Base-by-base conservation (phyloP, 2,888 invertebrate genomes). In the Standfussiana lucernea region DNA sequence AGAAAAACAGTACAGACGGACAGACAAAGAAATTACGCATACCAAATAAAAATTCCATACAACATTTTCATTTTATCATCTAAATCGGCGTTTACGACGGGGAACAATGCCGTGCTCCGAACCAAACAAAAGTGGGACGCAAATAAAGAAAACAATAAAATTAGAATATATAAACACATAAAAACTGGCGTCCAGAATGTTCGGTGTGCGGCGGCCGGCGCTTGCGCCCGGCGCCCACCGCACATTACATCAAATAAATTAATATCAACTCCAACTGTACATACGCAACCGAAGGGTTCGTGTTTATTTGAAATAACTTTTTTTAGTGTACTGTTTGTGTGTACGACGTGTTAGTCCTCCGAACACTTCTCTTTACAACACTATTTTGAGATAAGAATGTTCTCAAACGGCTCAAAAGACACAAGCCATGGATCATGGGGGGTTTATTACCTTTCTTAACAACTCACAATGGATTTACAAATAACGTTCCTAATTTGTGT, bases 91-190 rank as follows among this genome's bases (percentile, higher is more conserved):
- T 96, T 96, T 96, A 96, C 96, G 96, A 96, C 92, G 92, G 91
- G 92, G 94, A 96, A 96, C 96, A 96, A 96, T 96, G 96, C 95
- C 94, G 94, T 92, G 94, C 94, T 92, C 93, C 93, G 95, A 94
- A 95, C 96, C 95, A 94, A 95, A 96, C 96, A 95, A 96, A 96
- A 96, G 96, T 96, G 96, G 96, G 94, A 95, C 96, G 96, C 96
- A 95, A 96, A 96, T 96, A 96, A 96, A 96, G 96, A 96, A 96
- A 95, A 96, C 96, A 96, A 96, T 96, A 96, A 96, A 96, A 96
- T 96, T 96, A 96, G 96, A 96, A 96, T 96, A 96, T 94, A 96
- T 95, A 96, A 96, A 96, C 96, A 96, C 96, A 96, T 96, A 96
- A 96, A 89, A 96, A 95, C 94, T 93, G 90, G 93, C 93, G 93